phyloP scores from a whole-genome alignment of 2,888 invertebrate species.

The Eupithecia dodoneata region DNA sequence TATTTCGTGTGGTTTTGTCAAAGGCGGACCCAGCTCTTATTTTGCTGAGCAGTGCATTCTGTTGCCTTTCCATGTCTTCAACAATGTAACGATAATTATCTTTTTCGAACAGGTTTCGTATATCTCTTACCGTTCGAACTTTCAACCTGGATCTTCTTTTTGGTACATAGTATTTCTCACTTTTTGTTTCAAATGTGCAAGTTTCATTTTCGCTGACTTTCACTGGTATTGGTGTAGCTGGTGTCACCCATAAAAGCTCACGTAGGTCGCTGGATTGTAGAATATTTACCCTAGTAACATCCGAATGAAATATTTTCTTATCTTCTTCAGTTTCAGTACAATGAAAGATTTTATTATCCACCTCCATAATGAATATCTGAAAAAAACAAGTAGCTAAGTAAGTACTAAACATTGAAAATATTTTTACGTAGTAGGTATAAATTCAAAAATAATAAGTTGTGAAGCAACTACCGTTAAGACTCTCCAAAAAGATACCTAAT shows the following conservation, averaged over 20 bases:
- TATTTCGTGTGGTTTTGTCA: conserved; percentile 63
- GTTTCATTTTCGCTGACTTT: conserved; percentile 42
- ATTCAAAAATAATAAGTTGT: no score
- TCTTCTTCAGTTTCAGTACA: conserved; percentile 34
- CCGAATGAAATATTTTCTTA: conserved; percentile 63
- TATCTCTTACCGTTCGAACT: conserved; percentile 73
- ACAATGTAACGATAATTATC: conserved; percentile 63
- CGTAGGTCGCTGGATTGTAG: conserved; percentile 60
- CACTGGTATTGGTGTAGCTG: conserved; percentile 56
- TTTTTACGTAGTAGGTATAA: neutral
- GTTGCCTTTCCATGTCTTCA: conserved; percentile 66
- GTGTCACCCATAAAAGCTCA: conserved; percentile 59
- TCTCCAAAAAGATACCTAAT: no score
- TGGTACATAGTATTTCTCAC: conserved; percentile 65
- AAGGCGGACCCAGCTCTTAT: conserved; percentile 64
- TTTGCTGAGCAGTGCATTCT: conserved; percentile 65
- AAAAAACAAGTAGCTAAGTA: conserved; percentile 1
- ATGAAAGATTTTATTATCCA: conserved; percentile 17
- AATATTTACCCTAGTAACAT: conserved; percentile 59
- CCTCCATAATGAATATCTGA: conserved; percentile 30
- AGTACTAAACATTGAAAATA: neutral
- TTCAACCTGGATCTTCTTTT: conserved; percentile 67
- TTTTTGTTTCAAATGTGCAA: conserved; percentile 64
- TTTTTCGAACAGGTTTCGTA: conserved; percentile 68
- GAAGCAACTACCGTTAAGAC: neutral